phyloP scores from a whole-genome alignment of 2,797 vertebrate genomes.

The Cynodonichthys magdalenae region DNA sequence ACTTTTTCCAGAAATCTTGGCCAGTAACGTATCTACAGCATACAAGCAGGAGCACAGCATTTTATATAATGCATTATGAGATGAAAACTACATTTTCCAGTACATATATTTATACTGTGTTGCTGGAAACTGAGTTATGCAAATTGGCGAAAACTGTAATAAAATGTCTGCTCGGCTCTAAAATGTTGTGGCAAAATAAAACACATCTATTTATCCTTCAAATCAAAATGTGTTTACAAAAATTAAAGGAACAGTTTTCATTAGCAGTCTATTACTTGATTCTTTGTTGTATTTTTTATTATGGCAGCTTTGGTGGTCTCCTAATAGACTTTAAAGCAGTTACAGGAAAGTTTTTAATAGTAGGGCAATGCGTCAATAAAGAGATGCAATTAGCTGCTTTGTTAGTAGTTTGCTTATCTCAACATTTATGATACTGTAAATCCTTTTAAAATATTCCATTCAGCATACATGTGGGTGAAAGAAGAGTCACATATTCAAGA shows the following conservation, averaged over 20 bases:
- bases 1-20: no score
- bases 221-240: neutral
- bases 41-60: neutral
- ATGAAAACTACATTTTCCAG: neutral
- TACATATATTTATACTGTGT: neutral
- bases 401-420: no score
- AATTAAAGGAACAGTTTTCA: constrained; percentile 5
- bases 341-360: no score
- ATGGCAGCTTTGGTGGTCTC: constrained; percentile 6
- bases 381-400: no score
- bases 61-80: neutral
- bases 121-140: neutral
- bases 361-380: no score
- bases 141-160: neutral
- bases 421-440: no score
- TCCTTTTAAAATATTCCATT: neutral
- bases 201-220: neutral
- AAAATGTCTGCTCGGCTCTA: neutral
- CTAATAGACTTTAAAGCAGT: no score
- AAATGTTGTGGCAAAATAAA: no score
- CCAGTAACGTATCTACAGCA: neutral
- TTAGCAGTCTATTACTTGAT: no score
- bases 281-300: neutral
- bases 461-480: constrained; percentile 7
- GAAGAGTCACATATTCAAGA: neutral